Base-by-base conservation (phyloP, 2,888 invertebrate species). In the Limnephilus auricula region DNA sequence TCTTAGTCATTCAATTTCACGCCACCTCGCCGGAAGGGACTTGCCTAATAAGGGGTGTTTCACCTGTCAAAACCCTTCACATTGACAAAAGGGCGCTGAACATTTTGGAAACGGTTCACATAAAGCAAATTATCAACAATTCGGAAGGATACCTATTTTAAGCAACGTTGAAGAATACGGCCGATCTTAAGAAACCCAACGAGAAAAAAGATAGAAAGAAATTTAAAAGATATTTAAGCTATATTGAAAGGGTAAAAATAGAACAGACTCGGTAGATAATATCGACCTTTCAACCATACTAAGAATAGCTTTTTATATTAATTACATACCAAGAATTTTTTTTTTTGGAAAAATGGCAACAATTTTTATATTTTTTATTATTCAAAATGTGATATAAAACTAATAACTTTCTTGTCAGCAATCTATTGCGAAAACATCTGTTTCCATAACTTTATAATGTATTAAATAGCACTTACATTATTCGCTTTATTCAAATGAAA, bases 1-100 rank as follows among this genome's bases (percentile, higher is more conserved):
- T 15, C 40, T 85, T n/a, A 85, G n/a, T 85, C 85, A 30, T 85
- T 45, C 90, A 90, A 90, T 90, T 90, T 90, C 50, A 83, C 83
- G 40, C 90, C 83, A 90, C 83, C 90, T 34, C 85, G 12, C 85
- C 85, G 40, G 84, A 84, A 84, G 84, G 40, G 37, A 84, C 45
- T 85, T 85, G 65, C 65, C 65, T 65, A 85, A 85, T 85, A 37
- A 85, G 40, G 34, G 34, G 85, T 85, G 40, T 85, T 85, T 45
- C 85, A 85, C 85, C 85, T 85, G 85, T 85, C 85, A 85, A 30
- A 18, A 85, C 45, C 40, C 34, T 85, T 85, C 34, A 85, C 12
- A 85, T 40, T 85, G 85, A 85, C 85, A 85, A 85, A 82, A 85
- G 40, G 40, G 40, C 13, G 85, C 85, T 15, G 40, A 85, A 40